Base-by-base conservation (phyloP, 2,888 invertebrate genomes). In the Caenorhabditis parvicauda region DNA sequence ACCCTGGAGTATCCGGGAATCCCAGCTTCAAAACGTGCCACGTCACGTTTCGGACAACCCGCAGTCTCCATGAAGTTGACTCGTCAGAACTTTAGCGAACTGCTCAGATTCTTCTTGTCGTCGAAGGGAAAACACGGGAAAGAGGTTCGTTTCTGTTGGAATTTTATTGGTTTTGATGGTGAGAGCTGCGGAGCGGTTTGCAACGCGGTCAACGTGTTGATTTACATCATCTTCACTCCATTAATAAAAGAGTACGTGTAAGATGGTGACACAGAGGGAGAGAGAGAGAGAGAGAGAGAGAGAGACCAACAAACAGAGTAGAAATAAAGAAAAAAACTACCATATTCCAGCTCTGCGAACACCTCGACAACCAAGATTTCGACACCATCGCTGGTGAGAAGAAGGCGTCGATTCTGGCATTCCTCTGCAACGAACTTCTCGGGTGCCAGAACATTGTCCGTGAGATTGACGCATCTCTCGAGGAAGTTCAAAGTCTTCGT, bases 361-460 rank as follows among this genome's bases (percentile, higher is more conserved):
- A 89, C 72, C 86, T 94, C 14, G 88, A 88, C 56, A 88, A 89
- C 81, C 89, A 88, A 68, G 90, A 93, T 0, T 92, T 91, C 84
- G 87, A 91, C 55, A 88, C 92, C 0, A 84, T 95, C 2, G 89
- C 88, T 81, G 88, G 92, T 2, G 89, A 90, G 0, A 87, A 88
- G 70, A 95, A 95, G 82, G 89, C 92, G 0, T 88, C 89, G 66
- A 90, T 94, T 77, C 83, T 95, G 45, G 90, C 91, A 1, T 92
- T 90, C 84, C 86, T 95, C 25, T 94, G 94, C 84, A 91, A 95
- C 83, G 94, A 96, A 82, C 86, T 96, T 72, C 86, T 95, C 42
- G 90, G 92, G 83, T 93, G 92, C 83, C 92, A 92, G 83, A 70
- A 70, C 22, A 64, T 70, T 9, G 59, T 70, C 49, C 47, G 89